phyloP scores from a whole-genome alignment of 2,888 invertebrate species.

The Polydrusus pterygomalis region DNA sequence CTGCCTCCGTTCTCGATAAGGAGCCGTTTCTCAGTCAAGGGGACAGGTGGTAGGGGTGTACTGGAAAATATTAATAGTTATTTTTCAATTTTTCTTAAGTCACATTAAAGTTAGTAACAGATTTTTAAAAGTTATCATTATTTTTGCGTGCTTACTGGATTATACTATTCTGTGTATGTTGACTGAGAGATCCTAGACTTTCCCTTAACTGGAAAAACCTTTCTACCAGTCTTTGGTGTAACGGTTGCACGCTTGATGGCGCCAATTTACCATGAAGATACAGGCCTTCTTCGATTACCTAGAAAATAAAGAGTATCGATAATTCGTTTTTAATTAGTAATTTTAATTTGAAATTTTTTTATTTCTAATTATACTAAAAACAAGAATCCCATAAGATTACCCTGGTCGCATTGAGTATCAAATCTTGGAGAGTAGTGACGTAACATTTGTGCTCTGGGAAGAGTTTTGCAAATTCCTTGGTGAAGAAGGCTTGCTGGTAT shows the following conservation, averaged over 20 bases:
- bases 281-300: conserved; percentile 86
- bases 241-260: conserved; percentile 90
- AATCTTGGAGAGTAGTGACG: conserved; percentile 77
- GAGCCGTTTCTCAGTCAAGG: conserved; percentile 76
- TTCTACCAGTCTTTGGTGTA: conserved; percentile 92
- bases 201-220: conserved; percentile 89
- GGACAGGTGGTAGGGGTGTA: conserved; percentile 88
- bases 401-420: conserved; percentile 86
- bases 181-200: conserved; percentile 81
- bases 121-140: no score
- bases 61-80: conserved; percentile 70
- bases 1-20: conserved; percentile 65
- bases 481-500: conserved; percentile 96
- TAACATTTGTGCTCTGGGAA: conserved; percentile 77
- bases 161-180: conserved; percentile 86
- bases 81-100: no score
- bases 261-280: conserved; percentile 90
- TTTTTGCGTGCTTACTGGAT: conserved; percentile 79
- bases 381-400: conserved; percentile 63
- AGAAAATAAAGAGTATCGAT: background rate
- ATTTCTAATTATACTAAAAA: no score
- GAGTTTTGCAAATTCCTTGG: conserved; percentile 81
- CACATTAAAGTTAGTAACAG: no score
- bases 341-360: no score
- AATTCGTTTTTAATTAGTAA: background rate